These are phyloP conservation scores for Melanophora roralis DNA, from an alignment of 2,888 invertebrate genomes.

Conservation along the genomic window DNA sequence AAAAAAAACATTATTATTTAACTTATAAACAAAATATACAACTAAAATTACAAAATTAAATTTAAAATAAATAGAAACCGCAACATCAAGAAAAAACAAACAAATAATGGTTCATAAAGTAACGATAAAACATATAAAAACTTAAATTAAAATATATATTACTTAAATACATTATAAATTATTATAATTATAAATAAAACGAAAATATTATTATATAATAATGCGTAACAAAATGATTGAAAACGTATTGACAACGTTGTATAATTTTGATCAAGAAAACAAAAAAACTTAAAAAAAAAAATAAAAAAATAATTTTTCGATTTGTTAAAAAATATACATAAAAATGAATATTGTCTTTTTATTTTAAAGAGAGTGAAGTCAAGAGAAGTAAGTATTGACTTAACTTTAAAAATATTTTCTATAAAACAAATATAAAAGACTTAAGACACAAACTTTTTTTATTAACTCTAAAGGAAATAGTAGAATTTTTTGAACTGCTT, in stretches of 20 bases:
- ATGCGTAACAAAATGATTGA: slow-evolving; percentile 61
- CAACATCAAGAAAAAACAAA: slow-evolving; percentile 36
- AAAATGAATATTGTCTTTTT: slow-evolving; percentile 51
- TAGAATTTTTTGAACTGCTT: no score
- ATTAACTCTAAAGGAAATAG: no score
- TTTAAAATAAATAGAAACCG: slow-evolving; percentile 31
- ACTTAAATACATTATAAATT: slow-evolving; percentile 65
- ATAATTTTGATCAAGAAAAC: slow-evolving; percentile 76
- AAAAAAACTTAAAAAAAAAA: slow-evolving; percentile 67
- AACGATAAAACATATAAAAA: slow-evolving; percentile 58
- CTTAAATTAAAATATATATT: slow-evolving; percentile 58
- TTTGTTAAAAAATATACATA: slow-evolving; percentile 71
- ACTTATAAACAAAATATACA: slow-evolving; percentile 61
- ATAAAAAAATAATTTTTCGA: slow-evolving; percentile 70
- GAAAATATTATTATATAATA: slow-evolving; percentile 65
- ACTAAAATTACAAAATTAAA: slow-evolving; percentile 57
- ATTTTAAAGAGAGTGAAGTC: not conserved
- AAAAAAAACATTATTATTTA: slow-evolving; percentile 58
- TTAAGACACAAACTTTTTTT: no score
- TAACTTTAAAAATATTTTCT: no score
- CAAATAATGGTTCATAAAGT: slow-evolving; percentile 62
- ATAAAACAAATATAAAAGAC: no score
- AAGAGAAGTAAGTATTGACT: slow-evolving; percentile 6
- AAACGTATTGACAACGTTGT: slow-evolving; percentile 76
- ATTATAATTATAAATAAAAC: slow-evolving; percentile 62